Evolutionary conservation across 2,888 invertebrate species (phyloP).

Genomic region (Eubasilissa splendida): DNA sequence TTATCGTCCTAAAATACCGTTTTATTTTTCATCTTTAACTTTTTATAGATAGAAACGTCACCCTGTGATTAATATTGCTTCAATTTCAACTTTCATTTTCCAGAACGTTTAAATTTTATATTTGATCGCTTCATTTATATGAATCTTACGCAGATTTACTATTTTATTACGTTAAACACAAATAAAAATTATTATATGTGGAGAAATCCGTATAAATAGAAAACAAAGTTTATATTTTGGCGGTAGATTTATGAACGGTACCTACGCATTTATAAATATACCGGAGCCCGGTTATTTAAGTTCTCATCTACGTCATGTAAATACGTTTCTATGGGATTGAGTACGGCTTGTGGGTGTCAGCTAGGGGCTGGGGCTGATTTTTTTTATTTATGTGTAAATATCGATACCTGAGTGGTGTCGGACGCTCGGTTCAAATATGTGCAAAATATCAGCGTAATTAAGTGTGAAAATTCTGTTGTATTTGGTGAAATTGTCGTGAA

Average conservation of each 20-base stretch:
- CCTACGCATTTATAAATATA: conserved; percentile 19
- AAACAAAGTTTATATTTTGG: conserved; percentile 2
- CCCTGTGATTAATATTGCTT: too few species aligned
- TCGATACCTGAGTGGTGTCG: conserved; percentile 37
- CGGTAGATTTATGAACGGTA: conserved; percentile 2
- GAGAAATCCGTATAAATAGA: neutral
- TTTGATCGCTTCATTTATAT: too few species aligned
- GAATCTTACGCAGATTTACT: too few species aligned
- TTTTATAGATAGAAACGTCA: too few species aligned
- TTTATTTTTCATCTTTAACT: too few species aligned
- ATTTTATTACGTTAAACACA: neutral
- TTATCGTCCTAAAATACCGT: too few species aligned
- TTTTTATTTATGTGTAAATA: conserved; percentile 50
- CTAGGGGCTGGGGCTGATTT: conserved; percentile 59
- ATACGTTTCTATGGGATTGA: conserved; percentile 49
- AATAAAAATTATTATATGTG: too few species aligned
- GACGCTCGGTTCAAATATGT: conserved; percentile 35
- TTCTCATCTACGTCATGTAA: conserved; percentile 50
- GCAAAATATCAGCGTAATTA: conserved; percentile 35
- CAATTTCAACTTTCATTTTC: too few species aligned
- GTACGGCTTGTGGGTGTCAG: conserved; percentile 73
- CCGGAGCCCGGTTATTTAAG: conserved; percentile 9
- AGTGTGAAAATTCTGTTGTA: conserved; percentile 28
- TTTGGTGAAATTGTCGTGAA: conserved; percentile 17
- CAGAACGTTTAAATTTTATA: too few species aligned